Base-by-base conservation (phyloP, 2,797 vertebrate species). In the Lophotriccus pileatus region DNA sequence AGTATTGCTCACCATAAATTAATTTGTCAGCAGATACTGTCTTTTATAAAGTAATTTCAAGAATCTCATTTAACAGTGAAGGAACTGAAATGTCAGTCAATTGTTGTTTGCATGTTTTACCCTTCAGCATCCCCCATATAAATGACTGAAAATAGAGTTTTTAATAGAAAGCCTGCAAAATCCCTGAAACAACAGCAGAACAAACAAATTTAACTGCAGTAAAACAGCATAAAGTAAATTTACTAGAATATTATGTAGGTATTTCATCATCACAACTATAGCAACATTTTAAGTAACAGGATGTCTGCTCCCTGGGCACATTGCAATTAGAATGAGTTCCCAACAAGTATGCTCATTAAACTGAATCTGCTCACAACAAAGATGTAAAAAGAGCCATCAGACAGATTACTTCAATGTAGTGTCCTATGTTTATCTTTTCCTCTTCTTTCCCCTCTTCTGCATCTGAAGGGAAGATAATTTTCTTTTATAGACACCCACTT, bases 281-380 rank as follows among this genome's bases (percentile, higher is more conserved):
- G 56, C 8, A 90, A 66, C 75, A 69, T 86, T 94, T 72, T 83
- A 91, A 89, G 55, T 89, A 87, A 91, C 0, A 0, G 32, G 60
- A 73, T 82, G 11, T 72, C 80, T 93, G 32, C 56, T 95, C 34
- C 43, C 83, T 83, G 28, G 34, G 75, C 34, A 78, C 43, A 55
- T 20, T 89, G 66, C 68, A 92, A 93, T 96, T 94, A 96, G 32
- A 92, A 92, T 34, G 72, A 78, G 30, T 83, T 76, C 66, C 73
- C 44, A 79, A 85, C 8, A 89, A 95, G 90, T 64, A 8, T 55
- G 46, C 74, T 96, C 83, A 81, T 96, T 94, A 93, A 91, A 80
- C 66, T 53, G 64, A 90, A 89, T 63, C 12, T 73, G 17, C 30
- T 64, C 32, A 25, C 49, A 91, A 75, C 12, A 84, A 79, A 55